Evolutionary conservation across 2,797 vertebrate species (phyloP).

Genomic region (Neostethus bicornis): DNA sequence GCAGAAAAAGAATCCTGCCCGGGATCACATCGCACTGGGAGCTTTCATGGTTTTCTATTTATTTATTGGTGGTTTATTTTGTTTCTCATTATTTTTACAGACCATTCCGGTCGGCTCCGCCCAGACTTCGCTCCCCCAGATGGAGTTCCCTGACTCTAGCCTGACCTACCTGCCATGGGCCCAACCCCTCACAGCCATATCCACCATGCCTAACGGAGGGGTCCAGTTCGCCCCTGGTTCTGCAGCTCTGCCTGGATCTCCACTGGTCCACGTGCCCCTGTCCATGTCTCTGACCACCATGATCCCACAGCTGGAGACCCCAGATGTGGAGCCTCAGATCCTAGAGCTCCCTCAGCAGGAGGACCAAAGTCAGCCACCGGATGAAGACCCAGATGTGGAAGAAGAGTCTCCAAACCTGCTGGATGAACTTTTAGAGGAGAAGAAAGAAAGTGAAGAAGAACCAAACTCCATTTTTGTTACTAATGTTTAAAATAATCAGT

Average conservation of each 20-base stretch:
- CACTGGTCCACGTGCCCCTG: conserved; percentile 86
- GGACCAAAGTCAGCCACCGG: conserved; percentile 24
- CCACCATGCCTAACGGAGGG: conserved; percentile 71
- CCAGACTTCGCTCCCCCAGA: conserved; percentile 77
- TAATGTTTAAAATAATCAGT: too few relatives aligned
- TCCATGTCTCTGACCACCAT: conserved; percentile 81
- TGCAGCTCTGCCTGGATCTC: conserved; percentile 76
- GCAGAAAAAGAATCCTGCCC: too few relatives aligned
- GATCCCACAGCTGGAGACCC: conserved; percentile 79
- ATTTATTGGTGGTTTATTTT: neutral
- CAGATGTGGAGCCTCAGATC: conserved; percentile 78
- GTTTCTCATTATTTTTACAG: conserved; percentile 64
- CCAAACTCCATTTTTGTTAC: too few relatives aligned
- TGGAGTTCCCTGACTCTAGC: conserved; percentile 85
- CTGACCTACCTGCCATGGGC: conserved; percentile 91
- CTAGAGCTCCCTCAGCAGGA: conserved; percentile 77
- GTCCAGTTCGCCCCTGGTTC: conserved; percentile 78
- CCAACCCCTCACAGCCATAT: conserved; percentile 85
- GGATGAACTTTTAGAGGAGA: conserved; percentile 86
- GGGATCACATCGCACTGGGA: too few relatives aligned
- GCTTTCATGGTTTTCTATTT: too few relatives aligned
- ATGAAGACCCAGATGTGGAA: conserved; percentile 41
- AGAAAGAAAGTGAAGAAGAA: conserved; percentile 58
- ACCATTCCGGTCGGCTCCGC: conserved; percentile 72
- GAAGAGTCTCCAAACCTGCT: conserved; percentile 58